Conservation (phyloP, 2,888 invertebrate genomes). For the Spilarctia lutea region DNA sequence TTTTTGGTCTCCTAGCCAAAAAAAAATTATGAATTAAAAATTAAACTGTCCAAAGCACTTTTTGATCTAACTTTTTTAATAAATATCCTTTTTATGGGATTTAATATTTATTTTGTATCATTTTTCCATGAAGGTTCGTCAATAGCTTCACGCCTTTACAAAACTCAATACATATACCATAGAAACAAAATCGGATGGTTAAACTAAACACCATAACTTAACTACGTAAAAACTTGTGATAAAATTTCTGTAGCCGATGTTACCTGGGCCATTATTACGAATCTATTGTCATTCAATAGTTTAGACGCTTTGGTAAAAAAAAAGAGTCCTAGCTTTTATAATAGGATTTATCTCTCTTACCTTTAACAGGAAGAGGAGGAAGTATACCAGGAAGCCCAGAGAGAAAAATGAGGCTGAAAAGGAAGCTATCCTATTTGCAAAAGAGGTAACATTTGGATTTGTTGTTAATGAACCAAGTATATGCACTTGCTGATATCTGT, state of each 20-base stretch:
- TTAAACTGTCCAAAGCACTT: neutral
- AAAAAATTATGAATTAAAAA: neutral
- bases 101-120: neutral
- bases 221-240: too few species aligned
- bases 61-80: neutral
- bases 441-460: constrained; percentile 81
- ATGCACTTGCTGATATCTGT: constrained; percentile 88
- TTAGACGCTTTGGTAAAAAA: too few species aligned
- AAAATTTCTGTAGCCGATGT: too few species aligned
- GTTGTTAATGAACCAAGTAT: constrained; percentile 82
- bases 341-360: constrained; percentile 59
- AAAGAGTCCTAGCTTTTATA: neutral
- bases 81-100: neutral
- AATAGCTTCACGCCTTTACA: too few species aligned
- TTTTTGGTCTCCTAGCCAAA: too few species aligned
- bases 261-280: too few species aligned
- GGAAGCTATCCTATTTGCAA: constrained; percentile 80
- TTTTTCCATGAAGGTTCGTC: too few species aligned
- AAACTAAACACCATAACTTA: too few species aligned
- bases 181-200: too few species aligned
- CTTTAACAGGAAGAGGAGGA: constrained; percentile 80
- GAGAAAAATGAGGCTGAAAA: constrained; percentile 76
- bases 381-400: constrained; percentile 88
- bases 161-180: neutral
- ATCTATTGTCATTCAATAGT: too few species aligned